These are phyloP conservation scores for Scartelaos histophorus DNA, from an alignment of 2,113 vertebrate genomes.

Conservation along the genomic window DNA sequence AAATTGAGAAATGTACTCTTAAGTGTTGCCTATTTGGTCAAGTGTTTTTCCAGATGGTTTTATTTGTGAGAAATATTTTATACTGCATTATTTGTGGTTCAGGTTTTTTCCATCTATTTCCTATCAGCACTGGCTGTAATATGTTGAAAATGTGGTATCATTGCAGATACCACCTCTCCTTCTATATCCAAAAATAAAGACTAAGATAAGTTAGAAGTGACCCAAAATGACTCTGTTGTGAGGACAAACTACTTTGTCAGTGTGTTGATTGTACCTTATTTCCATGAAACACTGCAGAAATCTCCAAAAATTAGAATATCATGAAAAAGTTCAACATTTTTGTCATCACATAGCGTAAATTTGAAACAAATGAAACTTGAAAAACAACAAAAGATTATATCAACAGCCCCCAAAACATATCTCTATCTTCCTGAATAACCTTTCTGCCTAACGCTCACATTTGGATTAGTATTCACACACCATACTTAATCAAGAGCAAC, in stretches of 20 bases:
- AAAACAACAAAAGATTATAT: neutral
- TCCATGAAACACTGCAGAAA: neutral
- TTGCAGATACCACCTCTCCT: neutral
- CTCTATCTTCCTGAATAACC: neutral
- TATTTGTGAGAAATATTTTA: neutral
- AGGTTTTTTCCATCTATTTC: neutral
- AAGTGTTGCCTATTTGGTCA: neutral
- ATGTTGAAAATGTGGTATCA: neutral
- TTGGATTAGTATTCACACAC: neutral
- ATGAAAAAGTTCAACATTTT: too few relatives aligned
- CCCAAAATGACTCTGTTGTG: neutral
- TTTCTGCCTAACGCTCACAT: neutral
- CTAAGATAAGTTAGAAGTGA: slow-evolving; percentile 1
- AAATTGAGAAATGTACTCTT: neutral
- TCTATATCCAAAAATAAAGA: neutral
- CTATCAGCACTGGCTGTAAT: neutral
- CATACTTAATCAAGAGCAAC: neutral
- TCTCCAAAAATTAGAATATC: too few relatives aligned
- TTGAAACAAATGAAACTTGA: too few relatives aligned
- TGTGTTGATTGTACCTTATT: neutral
- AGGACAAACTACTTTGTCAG: neutral
- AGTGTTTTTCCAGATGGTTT: neutral
- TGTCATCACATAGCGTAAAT: too few relatives aligned
- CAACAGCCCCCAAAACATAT: neutral
- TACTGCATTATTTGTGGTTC: neutral